Conservation (phyloP, 2,888 invertebrate species). For the Galerucella pusilla region DNA sequence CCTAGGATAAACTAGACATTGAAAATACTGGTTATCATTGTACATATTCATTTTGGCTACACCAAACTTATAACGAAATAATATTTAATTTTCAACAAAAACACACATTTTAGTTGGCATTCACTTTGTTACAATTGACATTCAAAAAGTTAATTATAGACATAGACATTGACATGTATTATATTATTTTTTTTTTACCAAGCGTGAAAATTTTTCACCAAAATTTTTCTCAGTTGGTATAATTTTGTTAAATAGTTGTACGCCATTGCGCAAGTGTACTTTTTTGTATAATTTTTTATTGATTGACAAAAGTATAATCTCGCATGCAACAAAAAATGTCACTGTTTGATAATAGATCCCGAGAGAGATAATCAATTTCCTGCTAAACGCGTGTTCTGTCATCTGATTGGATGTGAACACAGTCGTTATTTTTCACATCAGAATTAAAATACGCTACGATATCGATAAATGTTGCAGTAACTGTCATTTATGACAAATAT, state of each 20-base stretch:
- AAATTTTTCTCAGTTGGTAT: not conserved
- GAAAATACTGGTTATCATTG: slow-evolving; percentile 7
- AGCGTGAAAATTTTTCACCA: not conserved
- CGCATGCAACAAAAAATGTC: no score
- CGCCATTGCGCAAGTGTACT: no score
- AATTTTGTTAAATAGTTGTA: not conserved
- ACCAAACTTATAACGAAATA: slow-evolving; percentile 3
- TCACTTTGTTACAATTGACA: slow-evolving; percentile 5
- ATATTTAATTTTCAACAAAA: slow-evolving; percentile 7
- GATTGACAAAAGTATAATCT: no score
- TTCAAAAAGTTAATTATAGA: slow-evolving; percentile 4
- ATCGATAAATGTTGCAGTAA: no score
- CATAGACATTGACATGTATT: not conserved
- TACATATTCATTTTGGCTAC: not conserved
- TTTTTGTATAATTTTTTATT: no score
- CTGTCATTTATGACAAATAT: no score
- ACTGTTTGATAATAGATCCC: no score
- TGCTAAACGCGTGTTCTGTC: no score
- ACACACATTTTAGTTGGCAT: slow-evolving; percentile 10
- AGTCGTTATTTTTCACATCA: no score
- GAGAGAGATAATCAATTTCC: no score
- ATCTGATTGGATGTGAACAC: no score
- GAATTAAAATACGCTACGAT: no score
- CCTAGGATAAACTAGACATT: slow-evolving; percentile 11
- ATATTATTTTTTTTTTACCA: not conserved